A percentile compares a stretch with the other conserved stretches of the same genome.
Evolutionary conservation across 2,888 invertebrate genomes (phyloP).

Genomic region (Drosophila sordidula): DNA sequence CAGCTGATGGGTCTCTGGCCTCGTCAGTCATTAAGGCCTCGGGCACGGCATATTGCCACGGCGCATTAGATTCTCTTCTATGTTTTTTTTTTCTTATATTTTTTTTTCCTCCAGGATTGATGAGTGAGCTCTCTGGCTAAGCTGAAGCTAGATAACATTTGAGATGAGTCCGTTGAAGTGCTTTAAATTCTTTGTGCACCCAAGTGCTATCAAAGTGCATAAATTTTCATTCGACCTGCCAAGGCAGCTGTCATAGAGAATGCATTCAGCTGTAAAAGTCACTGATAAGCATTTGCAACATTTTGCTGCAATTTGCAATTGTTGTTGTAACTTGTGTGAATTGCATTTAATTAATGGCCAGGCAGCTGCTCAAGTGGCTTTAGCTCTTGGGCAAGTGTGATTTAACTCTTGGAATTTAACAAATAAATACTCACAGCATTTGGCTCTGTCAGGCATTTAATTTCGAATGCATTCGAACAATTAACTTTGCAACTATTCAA

Average conservation of each 20-base stretch:
- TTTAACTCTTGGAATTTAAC: slow-evolving; percentile 8
- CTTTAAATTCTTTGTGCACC: slow-evolving; percentile 48
- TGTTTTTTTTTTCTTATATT: neutral
- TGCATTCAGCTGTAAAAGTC: slow-evolving; percentile 52
- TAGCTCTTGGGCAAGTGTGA: slow-evolving; percentile 2
- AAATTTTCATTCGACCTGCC: slow-evolving; percentile 31
- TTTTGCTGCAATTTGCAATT: slow-evolving; percentile 10
- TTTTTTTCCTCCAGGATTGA: slow-evolving; percentile 54
- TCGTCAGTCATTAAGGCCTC: slow-evolving; percentile 35
- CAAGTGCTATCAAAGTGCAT: slow-evolving; percentile 22
- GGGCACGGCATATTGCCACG: slow-evolving; percentile 31
- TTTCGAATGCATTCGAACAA: neutral
- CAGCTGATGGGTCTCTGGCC: slow-evolving; percentile 18
- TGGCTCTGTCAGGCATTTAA: neutral
- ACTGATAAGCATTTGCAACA: slow-evolving; percentile 45
- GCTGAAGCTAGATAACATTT: slow-evolving; percentile 9
- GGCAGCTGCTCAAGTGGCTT: slow-evolving; percentile 6
- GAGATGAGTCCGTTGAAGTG: neutral
- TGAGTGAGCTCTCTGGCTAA: slow-evolving; percentile 29
- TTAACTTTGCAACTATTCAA: too few relatives aligned
- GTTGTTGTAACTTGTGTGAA: slow-evolving; percentile 9
- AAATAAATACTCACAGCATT: neutral
- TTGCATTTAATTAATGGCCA: slow-evolving; percentile 13
- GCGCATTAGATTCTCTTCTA: slow-evolving; percentile 58
- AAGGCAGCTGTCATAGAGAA: slow-evolving; percentile 36